phyloP scores from a whole-genome alignment of 92 coral and sea anemone genomes.

The Actinostola sp. region DNA sequence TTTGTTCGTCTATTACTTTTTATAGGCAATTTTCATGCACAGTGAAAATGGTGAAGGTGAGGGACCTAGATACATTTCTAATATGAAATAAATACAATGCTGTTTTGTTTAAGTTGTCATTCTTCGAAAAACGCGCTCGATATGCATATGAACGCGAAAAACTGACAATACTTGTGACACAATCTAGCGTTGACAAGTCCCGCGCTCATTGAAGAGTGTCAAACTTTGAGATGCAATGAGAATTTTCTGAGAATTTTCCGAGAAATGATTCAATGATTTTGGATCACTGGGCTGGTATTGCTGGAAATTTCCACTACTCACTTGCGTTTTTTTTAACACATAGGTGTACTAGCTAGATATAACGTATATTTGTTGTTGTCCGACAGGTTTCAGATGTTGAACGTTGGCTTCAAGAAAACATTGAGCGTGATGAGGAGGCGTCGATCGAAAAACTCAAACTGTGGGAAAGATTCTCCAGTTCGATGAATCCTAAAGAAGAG shows the following conservation, averaged over 20 bases:
- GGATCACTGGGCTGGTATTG: neutral
- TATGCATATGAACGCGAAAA: neutral
- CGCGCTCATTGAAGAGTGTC: no score
- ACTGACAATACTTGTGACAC: neutral
- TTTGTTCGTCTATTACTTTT: neutral
- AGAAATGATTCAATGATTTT: neutral
- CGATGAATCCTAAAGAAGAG: no score
- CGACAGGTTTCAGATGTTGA: no score
- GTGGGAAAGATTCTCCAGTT: no score
- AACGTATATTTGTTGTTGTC: no score
- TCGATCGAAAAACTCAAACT: no score
- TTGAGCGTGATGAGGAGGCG: no score
- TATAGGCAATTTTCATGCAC: neutral
- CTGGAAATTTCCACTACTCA: neutral
- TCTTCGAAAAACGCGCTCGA: neutral
- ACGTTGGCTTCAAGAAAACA: no score
- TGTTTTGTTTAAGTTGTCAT: neutral
- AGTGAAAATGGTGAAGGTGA: constrained; percentile 1
- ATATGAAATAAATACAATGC: neutral
- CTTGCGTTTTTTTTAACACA: neutral
- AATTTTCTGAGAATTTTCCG: neutral
- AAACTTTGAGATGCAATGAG: neutral
- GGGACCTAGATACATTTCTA: neutral
- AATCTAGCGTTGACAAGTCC: no score
- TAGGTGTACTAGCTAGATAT: neutral